Evolutionary conservation across 1,140 invertebrate species (phyloP), one percentile per base, ranked within the genome.

Genomic region (Brachionus paranguensis): DNA sequence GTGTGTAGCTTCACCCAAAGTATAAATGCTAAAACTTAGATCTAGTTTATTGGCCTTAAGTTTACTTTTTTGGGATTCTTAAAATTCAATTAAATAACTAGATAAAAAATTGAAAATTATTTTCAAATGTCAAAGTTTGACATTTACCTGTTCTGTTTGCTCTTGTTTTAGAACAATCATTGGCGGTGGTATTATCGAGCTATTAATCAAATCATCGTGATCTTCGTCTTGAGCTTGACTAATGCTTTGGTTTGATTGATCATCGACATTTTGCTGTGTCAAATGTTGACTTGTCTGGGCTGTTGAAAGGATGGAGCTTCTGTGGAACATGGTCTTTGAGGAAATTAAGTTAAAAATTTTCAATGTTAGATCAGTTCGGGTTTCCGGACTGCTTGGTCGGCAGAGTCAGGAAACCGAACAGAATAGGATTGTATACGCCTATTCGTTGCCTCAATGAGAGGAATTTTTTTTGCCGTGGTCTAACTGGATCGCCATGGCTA

Each of bases 141-240:
- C 24, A 72, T 72, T 76, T 76, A 76, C 72, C 45, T 76, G 72
- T 47, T 76, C 72, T 10, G 72, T 27, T 20, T 76, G 72, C 27
- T 76, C 72, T 76, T 76, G 72, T 50, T 76, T 76, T 14, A 76
- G 41, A 20, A 76, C 43, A 27, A 76, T 76, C 72, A 76, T 76
- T 47, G 72, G 72, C 12, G 72, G 72, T 76, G 72, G 72, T 50
- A 76, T 76, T 76, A 76, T 76, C 24, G 41, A 24, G 47, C 72
- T 76, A 76, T 76, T 76, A 43, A 72, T 72, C 47, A 76, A 50
- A 76, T 76, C 72, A 14, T 76, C 72, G 27, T 76, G 72, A 50
- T 76, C 72, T 76, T 76, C 72, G 12, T 76, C 72, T 29, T 76
- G 65, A 70, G 27, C 33, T 37, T 70, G 41, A 47, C 14, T 47